Evolutionary conservation across 2,113 vertebrate species (phyloP), one percentile per base, ranked within the genome.

Genomic region (Phylloscopus trochiloides): DNA sequence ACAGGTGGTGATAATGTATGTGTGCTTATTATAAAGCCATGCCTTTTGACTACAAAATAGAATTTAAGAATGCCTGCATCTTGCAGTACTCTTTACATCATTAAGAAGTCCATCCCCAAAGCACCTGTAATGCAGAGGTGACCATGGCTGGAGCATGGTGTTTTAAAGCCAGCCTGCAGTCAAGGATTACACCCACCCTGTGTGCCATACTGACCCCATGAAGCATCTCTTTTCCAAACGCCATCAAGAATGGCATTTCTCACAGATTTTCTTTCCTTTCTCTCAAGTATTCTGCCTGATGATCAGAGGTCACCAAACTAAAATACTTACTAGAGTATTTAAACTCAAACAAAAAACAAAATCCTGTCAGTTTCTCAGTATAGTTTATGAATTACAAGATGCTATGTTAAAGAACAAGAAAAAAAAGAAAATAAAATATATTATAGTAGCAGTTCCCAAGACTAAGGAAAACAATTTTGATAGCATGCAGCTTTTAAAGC

Each of bases 261-360:
- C 57, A 84, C 32, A 38, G 34, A 67, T 67, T 22, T 75, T 36
- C 58, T 63, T 91, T 91, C 55, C 65, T n/a, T 45, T 72, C 57
- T 84, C 72, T 94, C 34, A 88, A 91, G 94, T 88, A 94, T 36
- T 71, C 86, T 88, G 63, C 63, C 75, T 86, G 79, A 88, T n/a
- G 63, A 88, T 66, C 59, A 84, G 76, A 90, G 75, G 68, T 80
- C 85, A 93, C 43, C 43, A 84, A 86, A 80, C 24, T 77, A 86
- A 76, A 93, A 94, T 26, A 67, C 17, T 84, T 81, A 66, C 6
- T 42, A 84, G 6, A 88, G 26, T 51, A 51, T 29, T 29, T 51
- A 51, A 51, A 51, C 50, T 51, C 50, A 51, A 51, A 28, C 50
- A 55, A 74, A 80, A 95, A 86, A 71, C 45, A 54, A 92, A 90